phyloP scores from a whole-genome alignment of 2,888 invertebrate species.

The Disparrhopalites patrizii region DNA sequence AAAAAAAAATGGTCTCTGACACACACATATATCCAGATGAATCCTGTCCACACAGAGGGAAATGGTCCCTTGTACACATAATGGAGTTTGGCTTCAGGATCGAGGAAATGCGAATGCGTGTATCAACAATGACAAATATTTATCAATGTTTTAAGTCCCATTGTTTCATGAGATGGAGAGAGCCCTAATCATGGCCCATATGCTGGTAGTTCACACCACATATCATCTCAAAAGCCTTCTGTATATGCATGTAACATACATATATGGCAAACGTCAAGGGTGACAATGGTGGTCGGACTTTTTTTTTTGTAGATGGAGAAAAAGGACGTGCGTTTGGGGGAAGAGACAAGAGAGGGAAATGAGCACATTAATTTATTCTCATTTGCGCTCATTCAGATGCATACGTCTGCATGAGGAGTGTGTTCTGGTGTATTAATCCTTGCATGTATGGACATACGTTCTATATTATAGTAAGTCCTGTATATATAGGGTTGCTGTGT shows the following conservation, averaged over 20 bases:
- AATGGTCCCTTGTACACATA: no score
- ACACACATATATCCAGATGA: neutral
- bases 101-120: conserved; percentile 18
- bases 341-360: neutral
- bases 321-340: neutral
- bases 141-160: conserved; percentile 36
- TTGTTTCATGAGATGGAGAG: conserved; percentile 20
- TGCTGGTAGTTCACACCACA: conserved; percentile 4
- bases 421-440: no score
- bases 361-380: conserved; percentile 39
- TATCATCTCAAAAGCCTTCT: no score
- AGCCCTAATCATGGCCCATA: conserved; percentile 5
- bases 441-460: no score
- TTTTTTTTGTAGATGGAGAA: no score
- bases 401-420: neutral
- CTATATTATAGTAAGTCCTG: no score
- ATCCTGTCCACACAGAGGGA: neutral
- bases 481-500: no score
- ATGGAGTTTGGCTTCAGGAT: neutral
- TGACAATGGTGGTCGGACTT: no score
- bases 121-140: conserved; percentile 45
- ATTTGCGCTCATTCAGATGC: conserved; percentile 39
- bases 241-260: no score
- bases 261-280: no score
- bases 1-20: no score